Base-by-base conservation (phyloP, 2,113 vertebrate genomes). In the Panthera tigris region DNA sequence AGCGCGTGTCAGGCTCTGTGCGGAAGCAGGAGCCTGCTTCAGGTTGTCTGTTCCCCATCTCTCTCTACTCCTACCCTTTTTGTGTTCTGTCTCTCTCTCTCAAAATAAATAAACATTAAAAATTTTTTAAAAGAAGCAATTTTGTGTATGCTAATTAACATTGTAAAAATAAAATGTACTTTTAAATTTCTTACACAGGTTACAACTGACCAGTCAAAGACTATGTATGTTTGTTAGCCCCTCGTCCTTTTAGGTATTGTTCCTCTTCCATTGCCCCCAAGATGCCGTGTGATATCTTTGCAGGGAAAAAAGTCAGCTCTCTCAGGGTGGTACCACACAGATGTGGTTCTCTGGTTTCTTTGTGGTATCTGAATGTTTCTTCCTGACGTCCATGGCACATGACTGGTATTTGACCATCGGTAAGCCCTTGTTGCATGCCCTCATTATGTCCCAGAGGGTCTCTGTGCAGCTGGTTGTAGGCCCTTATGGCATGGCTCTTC, bases 141-240 rank as follows among this genome's bases (percentile, higher is more conserved):
- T 74, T 74, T 74, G 12, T 29, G 8, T 76, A 76, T 76, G 25
- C 39, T 25, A 15, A 45, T 29, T 45, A 25, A 76, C 27, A 45
- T 15, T 78, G 41, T 8, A 76, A 76, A 76, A 50, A 45, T 76
- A 29, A 45, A 76, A 45, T 15, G 25, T 45, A 76, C 45, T 76
- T 45, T 76, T 45, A 7, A 45, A 76, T 29, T 76, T 76, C 39
- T 76, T 76, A 45, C 39, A 76, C 41, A 76, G 39, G 73, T 76
- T 76, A 76, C 27, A 65, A 19, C 1, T 9, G 5, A 76, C 10
- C 0, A 45, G 98, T 97, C 87, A 94, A 61, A 45, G 63, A 48
- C 96, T 13, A 97, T 97, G 97, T 97, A 98, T 87, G 96, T 98
- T 98, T 41, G 94, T 98, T 7, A 96, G 80, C 18, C 97, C 98